Evolutionary conservation across 1,140 invertebrate genomes (phyloP).

Genomic region (Caenorhabditis latens): DNA sequence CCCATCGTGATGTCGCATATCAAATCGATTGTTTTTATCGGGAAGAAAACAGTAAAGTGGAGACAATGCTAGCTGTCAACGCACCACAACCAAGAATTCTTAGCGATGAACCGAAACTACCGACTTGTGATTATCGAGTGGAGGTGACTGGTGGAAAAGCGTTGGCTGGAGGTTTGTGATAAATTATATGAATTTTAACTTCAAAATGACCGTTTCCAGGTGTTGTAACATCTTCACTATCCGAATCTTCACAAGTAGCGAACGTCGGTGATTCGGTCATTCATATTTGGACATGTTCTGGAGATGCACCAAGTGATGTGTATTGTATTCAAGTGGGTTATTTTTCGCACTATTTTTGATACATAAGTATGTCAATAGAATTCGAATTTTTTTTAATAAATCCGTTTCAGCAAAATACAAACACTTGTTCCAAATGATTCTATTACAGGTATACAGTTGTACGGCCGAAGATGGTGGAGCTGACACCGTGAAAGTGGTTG

Average conservation of each 20-base stretch:
- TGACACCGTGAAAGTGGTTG: constrained; percentile 13
- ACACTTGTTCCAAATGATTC: not conserved
- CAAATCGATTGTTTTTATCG: constrained; percentile 50
- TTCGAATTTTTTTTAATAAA: too few relatives aligned
- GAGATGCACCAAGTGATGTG: constrained; percentile 37
- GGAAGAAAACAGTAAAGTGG: constrained; percentile 41
- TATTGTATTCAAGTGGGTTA: constrained; percentile 30
- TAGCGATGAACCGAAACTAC: constrained; percentile 5
- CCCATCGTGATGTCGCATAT: constrained; percentile 42
- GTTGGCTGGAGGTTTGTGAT: not conserved
- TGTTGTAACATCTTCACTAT: constrained; percentile 22
- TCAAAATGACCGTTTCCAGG: not conserved
- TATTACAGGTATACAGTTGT: constrained; percentile 17
- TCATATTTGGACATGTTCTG: constrained; percentile 39
- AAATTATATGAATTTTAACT: not conserved
- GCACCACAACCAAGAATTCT: constrained; percentile 20
- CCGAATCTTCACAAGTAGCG: constrained; percentile 17
- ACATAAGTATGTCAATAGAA: too few relatives aligned
- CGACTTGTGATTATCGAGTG: constrained; percentile 43
- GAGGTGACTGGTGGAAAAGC: constrained; percentile 31
- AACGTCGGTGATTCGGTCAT: constrained; percentile 42
- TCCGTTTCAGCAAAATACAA: too few relatives aligned
- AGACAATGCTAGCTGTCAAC: constrained; percentile 19
- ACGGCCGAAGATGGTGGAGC: constrained; percentile 23
- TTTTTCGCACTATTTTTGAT: not conserved